Conservation (phyloP, 2,888 invertebrate species). For the Harpalus rubripes region DNA sequence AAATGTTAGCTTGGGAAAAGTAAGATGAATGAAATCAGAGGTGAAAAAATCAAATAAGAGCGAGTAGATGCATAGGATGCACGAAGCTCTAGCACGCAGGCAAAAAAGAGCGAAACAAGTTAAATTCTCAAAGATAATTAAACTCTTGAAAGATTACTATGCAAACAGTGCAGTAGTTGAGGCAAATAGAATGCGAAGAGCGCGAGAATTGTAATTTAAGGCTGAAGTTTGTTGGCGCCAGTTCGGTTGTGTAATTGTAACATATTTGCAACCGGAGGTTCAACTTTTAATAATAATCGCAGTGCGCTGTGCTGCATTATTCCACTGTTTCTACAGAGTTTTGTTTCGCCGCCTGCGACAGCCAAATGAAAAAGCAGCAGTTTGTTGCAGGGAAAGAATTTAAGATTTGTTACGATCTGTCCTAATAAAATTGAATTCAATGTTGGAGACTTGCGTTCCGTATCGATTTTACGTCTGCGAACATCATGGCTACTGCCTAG, state of each 20-base stretch:
- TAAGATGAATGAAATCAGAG: constrained; percentile 22
- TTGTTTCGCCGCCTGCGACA: constrained; percentile 19
- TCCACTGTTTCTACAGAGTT: constrained; percentile 39
- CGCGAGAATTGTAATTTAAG: constrained; percentile 63
- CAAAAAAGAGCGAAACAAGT: constrained; percentile 57
- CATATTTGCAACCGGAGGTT: constrained; percentile 67
- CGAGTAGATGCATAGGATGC: constrained; percentile 2
- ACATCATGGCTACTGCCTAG: constrained; percentile 1
- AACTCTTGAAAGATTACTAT: constrained; percentile 66
- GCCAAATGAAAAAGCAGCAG: constrained; percentile 47
- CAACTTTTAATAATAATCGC: constrained; percentile 67
- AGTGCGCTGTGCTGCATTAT: constrained; percentile 50
- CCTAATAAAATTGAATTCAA: constrained; percentile 40
- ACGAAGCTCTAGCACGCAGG: neutral
- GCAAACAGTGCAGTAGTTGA: constrained; percentile 65
- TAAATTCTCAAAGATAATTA: constrained; percentile 64
- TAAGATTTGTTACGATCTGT: constrained; percentile 36
- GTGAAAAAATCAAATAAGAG: constrained; percentile 9
- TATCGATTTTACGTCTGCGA: neutral
- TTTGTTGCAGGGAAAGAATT: constrained; percentile 40
- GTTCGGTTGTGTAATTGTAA: constrained; percentile 67
- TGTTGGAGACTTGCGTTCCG: constrained; percentile 8
- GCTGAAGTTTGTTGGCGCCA: constrained; percentile 64
- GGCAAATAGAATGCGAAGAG: constrained; percentile 62
- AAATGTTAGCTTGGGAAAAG: neutral